Conservation (phyloP, 2,888 invertebrate species). For the Arrhopalites spinosus region DNA sequence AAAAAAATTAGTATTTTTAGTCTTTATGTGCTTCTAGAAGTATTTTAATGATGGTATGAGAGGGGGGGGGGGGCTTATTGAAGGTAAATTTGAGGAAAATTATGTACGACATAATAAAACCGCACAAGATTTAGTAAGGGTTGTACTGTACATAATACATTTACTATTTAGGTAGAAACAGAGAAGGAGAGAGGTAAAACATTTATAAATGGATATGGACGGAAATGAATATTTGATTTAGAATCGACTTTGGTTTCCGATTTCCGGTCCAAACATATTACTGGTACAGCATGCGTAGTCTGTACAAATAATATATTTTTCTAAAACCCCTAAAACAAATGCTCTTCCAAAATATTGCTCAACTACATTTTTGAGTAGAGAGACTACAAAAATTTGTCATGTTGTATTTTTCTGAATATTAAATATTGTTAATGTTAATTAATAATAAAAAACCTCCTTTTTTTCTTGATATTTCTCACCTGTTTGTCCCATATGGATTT, state of each 20-base stretch:
- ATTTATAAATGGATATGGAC: background rate
- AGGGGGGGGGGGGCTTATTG: too few relatives aligned
- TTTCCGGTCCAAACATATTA: conserved; percentile 22
- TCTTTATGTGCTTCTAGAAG: too few relatives aligned
- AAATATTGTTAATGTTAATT: background rate
- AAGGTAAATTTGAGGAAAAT: background rate
- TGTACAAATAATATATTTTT: too few relatives aligned
- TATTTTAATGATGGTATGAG: too few relatives aligned
- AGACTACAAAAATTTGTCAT: background rate
- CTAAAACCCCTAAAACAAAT: background rate
- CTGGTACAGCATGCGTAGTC: too few relatives aligned
- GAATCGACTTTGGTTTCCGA: conserved; percentile 3
- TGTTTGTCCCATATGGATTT: too few relatives aligned
- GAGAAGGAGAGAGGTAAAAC: too few relatives aligned
- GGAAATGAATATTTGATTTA: conserved; percentile 23
- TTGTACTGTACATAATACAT: background rate
- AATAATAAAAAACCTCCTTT: background rate
- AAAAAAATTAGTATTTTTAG: too few relatives aligned
- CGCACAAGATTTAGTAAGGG: background rate
- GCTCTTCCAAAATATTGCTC: background rate
- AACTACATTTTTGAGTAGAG: too few relatives aligned
- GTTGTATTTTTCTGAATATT: background rate
- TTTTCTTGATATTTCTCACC: background rate
- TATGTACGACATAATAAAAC: background rate
- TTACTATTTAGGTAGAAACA: too few relatives aligned